Evolutionary conservation across 1,140 invertebrate species (phyloP), one percentile per base, ranked within the genome.

Genomic region (Anastrepha obliqua): DNA sequence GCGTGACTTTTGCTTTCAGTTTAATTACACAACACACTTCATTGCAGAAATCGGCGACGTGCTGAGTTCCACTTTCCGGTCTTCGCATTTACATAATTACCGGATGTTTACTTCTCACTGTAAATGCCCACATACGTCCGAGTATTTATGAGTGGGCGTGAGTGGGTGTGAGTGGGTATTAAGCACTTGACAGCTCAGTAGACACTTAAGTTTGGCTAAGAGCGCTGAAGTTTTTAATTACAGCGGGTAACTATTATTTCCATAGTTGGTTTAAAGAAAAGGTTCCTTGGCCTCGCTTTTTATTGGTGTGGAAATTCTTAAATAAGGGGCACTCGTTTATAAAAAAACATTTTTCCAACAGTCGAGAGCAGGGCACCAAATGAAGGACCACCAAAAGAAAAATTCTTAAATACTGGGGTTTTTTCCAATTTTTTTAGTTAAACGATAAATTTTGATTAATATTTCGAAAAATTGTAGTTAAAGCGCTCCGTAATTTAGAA

Each of bases 221-320:
- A n/a, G n/a, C 51, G 44, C 55, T 81, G 74, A 81, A 81, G 74
- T 81, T 81, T 74, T 81, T 81, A 81, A 81, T 81, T 55, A 47
- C 44, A 74, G 67, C 44, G 15, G 15, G 39, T 44, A 42, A 15
- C 42, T 7, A 62, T n/a, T 62, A 62, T 17, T 13, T 62, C 17
- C 15, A n/a, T 62, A 62, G 60, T 13, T 17, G 60, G 13, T 17
- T 62, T 13, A 8, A 62, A 2, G 60, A 62, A 17, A 62, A 13
- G 29, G 0, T 29, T 29, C 29, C 29, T 29, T 29, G 29, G 29
- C 29, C 29, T 29, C 29, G 29, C 29, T 29, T 29, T 29, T 29
- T 29, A 29, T 29, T 29, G 29, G 29, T 29, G 29, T 29, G 29
- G 29, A 29, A 29, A 29, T 29, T 29, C 29, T 29, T 29, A 29